Evolutionary conservation across 2,113 vertebrate genomes (phyloP).

Genomic region (Genyomyrus donnyi): DNA sequence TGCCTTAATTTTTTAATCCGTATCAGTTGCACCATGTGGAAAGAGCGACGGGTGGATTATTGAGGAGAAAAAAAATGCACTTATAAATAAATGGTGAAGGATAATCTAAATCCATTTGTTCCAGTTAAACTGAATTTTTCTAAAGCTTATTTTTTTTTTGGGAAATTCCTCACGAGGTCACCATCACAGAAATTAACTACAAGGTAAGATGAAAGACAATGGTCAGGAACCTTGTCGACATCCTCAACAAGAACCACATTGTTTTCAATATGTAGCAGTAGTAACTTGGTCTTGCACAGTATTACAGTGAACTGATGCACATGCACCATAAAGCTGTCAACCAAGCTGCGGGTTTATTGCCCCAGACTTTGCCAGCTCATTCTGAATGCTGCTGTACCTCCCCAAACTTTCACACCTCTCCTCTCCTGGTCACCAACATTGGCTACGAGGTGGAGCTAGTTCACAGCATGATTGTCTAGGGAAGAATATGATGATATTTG

Average conservation of each 20-base stretch:
- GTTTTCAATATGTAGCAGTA: not conserved
- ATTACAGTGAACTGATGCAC: not conserved
- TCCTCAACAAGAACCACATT: not conserved
- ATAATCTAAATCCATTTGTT: slow-evolving; percentile 45
- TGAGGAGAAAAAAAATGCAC: slow-evolving; percentile 22
- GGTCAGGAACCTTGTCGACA: not conserved
- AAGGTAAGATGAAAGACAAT: not conserved
- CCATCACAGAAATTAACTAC: not conserved
- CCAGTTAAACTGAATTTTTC: slow-evolving; percentile 53
- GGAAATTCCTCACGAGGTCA: not conserved
- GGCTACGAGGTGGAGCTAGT: not conserved
- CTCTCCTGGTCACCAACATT: not conserved
- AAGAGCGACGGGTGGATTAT: slow-evolving; percentile 57
- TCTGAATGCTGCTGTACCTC: not conserved
- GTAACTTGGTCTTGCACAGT: not conserved
- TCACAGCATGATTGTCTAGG: not conserved
- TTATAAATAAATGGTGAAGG: slow-evolving; percentile 43
- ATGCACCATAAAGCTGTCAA: not conserved
- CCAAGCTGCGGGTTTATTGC: not conserved
- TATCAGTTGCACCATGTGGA: slow-evolving; percentile 57
- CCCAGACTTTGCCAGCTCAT: not conserved
- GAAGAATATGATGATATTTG: not conserved
- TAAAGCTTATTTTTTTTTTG: slow-evolving; percentile 30
- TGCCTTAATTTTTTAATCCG: slow-evolving; percentile 61
- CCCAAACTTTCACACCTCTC: not conserved